Conservation (phyloP, 2,797 vertebrate species). For the Squalus acanthias region DNA sequence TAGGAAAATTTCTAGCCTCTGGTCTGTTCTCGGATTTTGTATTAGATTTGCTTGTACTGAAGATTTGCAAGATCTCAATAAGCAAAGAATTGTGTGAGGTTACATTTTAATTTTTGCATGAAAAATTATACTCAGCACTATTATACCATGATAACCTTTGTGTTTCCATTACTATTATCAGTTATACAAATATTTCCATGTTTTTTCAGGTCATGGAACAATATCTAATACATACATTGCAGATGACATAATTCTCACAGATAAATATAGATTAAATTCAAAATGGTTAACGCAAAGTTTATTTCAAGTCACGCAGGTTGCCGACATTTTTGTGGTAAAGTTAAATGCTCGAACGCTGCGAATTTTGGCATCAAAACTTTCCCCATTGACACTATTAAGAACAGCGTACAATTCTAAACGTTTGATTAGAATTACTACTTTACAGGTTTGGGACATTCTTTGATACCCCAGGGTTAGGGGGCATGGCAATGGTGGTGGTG, state of each 20-base stretch:
- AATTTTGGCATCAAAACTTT: too few relatives aligned
- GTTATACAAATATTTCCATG: neutral
- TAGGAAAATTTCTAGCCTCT: neutral
- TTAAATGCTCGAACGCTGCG: too few relatives aligned
- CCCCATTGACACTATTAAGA: neutral
- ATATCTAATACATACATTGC: neutral
- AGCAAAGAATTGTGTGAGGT: neutral
- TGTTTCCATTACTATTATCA: neutral
- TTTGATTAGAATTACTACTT: neutral
- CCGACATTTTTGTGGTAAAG: too few relatives aligned
- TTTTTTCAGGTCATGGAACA: neutral
- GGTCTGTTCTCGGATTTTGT: neutral
- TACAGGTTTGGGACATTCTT: neutral
- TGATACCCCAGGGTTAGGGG: neutral
- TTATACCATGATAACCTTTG: neutral
- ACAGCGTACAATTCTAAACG: neutral
- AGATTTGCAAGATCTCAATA: neutral
- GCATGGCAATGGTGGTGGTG: neutral
- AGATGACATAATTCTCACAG: neutral
- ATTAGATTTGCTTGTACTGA: neutral
- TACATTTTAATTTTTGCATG: neutral
- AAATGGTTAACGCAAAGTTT: neutral
- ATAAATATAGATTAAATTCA: neutral
- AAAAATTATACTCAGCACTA: neutral
- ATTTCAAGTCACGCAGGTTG: neutral